phyloP scores from a whole-genome alignment of 2,797 vertebrate genomes.

The Sebastiscus albofasciatus region DNA sequence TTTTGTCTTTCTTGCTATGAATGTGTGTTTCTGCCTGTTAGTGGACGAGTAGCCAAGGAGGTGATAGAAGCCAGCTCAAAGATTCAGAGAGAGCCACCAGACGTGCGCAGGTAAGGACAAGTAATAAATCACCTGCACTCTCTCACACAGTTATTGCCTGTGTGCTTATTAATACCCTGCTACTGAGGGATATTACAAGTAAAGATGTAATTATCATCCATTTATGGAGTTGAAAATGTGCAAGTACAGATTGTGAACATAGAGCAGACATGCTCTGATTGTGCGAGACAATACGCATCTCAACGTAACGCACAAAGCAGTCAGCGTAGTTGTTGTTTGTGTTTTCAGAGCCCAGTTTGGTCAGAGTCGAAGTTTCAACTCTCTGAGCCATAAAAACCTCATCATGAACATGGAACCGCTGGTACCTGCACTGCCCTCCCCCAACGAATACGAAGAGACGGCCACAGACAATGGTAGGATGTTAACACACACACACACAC shows the following conservation, averaged over 20 bases:
- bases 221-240: not conserved
- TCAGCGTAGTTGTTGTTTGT: slow-evolving; percentile 24
- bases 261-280: not conserved
- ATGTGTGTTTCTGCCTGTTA: slow-evolving; percentile 62
- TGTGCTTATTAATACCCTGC: not conserved
- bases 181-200: not conserved
- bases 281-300: not conserved
- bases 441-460: slow-evolving; percentile 88
- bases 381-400: slow-evolving; percentile 94
- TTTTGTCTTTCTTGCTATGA: not conserved
- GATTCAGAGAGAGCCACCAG: slow-evolving; percentile 95
- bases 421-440: slow-evolving; percentile 90
- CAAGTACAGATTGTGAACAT: not conserved
- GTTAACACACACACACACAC: slow-evolving; percentile 10
- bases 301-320: not conserved
- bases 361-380: slow-evolving; percentile 94
- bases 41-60: slow-evolving; percentile 97
- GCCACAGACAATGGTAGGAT: slow-evolving; percentile 84
- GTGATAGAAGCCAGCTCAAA: slow-evolving; percentile 97
- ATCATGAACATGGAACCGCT: slow-evolving; percentile 98
- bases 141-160: not conserved
- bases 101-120: slow-evolving; percentile 88
- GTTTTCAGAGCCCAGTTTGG: slow-evolving; percentile 88
- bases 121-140: not conserved
- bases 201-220: not conserved